A percentile compares a stretch with the other conserved stretches of the same genome.
These are phyloP conservation scores for Alligator mississippiensis DNA, from an alignment of 2,113 vertebrate species.

Conservation along the genomic window DNA sequence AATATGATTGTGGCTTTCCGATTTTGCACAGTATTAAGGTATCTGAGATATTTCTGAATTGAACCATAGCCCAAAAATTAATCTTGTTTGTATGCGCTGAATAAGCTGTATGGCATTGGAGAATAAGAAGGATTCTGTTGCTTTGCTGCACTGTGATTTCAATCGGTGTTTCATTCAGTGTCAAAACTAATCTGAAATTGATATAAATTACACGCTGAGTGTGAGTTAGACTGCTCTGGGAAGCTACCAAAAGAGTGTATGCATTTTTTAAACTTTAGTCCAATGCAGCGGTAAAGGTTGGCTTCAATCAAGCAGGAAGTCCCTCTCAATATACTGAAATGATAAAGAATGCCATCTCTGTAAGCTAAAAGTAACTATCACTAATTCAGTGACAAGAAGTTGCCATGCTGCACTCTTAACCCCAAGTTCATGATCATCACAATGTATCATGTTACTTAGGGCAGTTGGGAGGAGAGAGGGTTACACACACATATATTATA, in stretches of 20 bases:
- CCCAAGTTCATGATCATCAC: accelerated
- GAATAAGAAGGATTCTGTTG: background rate
- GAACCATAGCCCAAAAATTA: background rate
- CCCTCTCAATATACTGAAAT: accelerated
- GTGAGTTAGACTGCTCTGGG: background rate
- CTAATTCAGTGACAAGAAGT: background rate
- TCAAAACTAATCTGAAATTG: accelerated
- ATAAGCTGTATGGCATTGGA: background rate
- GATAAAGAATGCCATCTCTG: background rate
- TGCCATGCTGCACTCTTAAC: accelerated
- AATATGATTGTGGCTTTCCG: background rate
- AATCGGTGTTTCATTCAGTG: background rate
- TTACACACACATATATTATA: background rate
- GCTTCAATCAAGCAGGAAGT: background rate
- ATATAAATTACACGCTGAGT: background rate
- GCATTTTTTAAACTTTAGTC: background rate
- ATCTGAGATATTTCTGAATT: background rate
- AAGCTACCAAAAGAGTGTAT: background rate
- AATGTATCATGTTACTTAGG: background rate
- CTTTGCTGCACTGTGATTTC: too few species aligned
- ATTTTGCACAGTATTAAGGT: background rate
- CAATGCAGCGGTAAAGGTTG: background rate
- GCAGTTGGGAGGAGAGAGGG: accelerated
- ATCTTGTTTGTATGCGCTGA: background rate
- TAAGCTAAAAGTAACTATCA: background rate